These are phyloP conservation scores for Tachycineta bicolor DNA, from an alignment of 2,113 vertebrate species.

Conservation along the genomic window DNA sequence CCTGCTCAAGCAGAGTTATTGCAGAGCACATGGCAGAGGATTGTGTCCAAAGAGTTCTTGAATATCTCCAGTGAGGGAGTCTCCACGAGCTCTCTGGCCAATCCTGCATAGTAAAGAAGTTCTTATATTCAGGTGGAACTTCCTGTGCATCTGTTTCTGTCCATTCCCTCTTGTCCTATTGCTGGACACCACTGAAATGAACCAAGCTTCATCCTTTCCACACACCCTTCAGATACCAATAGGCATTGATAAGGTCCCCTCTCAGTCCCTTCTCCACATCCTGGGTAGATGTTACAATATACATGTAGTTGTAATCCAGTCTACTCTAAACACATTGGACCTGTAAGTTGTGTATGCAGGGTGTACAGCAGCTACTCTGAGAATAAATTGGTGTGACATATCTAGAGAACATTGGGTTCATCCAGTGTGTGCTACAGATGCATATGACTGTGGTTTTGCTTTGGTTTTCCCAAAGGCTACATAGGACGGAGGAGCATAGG, in stretches of 20 bases:
- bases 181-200: fast-evolving
- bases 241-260: background rate
- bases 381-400: background rate
- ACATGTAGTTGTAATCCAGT: background rate
- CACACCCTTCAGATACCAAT: background rate
- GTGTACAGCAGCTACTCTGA: background rate
- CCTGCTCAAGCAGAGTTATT: background rate
- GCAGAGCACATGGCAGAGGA: background rate
- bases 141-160: background rate
- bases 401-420: background rate
- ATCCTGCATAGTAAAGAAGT: background rate
- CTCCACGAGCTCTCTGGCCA: background rate
- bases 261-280: background rate
- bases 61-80: background rate
- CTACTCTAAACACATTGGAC: background rate
- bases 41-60: background rate
- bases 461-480: background rate
- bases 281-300: background rate
- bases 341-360: background rate
- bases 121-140: background rate
- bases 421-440: background rate
- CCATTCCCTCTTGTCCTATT: background rate
- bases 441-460: background rate
- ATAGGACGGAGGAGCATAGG: background rate
- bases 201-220: background rate